These are phyloP conservation scores for Crenuchus spilurus DNA, from an alignment of 2,797 vertebrate genomes.

Conservation along the genomic window DNA sequence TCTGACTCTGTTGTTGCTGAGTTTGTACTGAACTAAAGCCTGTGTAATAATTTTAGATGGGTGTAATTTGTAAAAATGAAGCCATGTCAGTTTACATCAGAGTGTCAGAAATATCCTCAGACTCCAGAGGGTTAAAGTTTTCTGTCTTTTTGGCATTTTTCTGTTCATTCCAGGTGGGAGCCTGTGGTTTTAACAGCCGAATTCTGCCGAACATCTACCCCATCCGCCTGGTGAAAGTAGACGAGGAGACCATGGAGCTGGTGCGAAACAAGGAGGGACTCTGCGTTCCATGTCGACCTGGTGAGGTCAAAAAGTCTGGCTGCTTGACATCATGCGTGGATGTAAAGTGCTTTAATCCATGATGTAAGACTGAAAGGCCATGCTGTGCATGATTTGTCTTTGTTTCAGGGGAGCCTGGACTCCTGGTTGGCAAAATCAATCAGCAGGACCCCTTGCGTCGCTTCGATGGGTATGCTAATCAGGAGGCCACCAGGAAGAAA, in stretches of 20 bases:
- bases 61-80: too few relatives aligned
- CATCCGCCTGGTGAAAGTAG: conserved; percentile 81
- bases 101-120: too few relatives aligned
- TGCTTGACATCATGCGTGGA: too few relatives aligned
- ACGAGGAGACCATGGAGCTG: conserved; percentile 83
- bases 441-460: conserved; percentile 82
- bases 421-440: conserved; percentile 83
- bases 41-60: too few relatives aligned
- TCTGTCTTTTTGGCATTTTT: background rate
- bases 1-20: too few relatives aligned
- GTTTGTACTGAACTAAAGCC: too few relatives aligned
- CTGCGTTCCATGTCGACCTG: conserved; percentile 82
- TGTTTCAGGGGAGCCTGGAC: conserved; percentile 80
- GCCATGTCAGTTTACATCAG: too few relatives aligned
- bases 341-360: too few relatives aligned
- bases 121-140: too few relatives aligned
- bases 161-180: conserved; percentile 75
- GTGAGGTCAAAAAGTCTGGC: conserved; percentile 65
- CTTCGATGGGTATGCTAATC: conserved; percentile 84
- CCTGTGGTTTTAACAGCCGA: conserved; percentile 88
- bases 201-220: conserved; percentile 86
- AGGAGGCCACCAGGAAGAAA: conserved; percentile 81
- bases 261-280: conserved; percentile 80
- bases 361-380: background rate
- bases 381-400: background rate